Conservation (phyloP, 2,888 invertebrate genomes). For the Leptinotarsa rubiginosa region DNA sequence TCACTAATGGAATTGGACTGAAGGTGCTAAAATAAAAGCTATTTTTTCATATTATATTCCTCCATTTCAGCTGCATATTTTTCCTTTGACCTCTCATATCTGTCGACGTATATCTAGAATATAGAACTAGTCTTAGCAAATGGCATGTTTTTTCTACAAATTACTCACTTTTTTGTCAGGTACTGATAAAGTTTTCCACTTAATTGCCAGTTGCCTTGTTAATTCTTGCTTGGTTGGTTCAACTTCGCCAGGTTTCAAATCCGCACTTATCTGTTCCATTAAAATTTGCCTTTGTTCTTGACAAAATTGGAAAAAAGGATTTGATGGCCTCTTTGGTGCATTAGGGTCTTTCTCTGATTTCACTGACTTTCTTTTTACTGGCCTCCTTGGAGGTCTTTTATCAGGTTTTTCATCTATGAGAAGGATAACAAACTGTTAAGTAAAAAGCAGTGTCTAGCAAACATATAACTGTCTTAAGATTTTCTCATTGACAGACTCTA, state of each 20-base stretch:
- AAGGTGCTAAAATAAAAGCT: constrained; percentile 11
- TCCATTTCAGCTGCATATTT: constrained; percentile 82
- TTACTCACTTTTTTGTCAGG: constrained; percentile 77
- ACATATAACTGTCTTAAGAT: no score
- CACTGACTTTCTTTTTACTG: constrained; percentile 68
- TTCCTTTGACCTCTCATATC: constrained; percentile 81
- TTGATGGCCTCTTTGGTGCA: constrained; percentile 83
- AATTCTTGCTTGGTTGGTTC: constrained; percentile 82
- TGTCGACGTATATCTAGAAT: constrained; percentile 78
- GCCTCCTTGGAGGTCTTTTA: constrained; percentile 57
- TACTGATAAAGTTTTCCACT: constrained; percentile 78
- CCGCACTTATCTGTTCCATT: constrained; percentile 74
- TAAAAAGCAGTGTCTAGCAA: no score
- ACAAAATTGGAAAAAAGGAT: constrained; percentile 85
- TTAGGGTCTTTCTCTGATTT: constrained; percentile 77
- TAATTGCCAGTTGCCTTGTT: constrained; percentile 78
- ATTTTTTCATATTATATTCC: constrained; percentile 70
- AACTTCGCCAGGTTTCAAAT: constrained; percentile 71
- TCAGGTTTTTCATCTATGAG: constrained; percentile 56
- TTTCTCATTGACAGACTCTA: no score
- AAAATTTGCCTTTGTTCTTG: constrained; percentile 82
- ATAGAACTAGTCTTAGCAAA: background rate
- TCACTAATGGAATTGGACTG: no score
- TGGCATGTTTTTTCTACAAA: background rate
- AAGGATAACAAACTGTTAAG: background rate